Conservation (phyloP, 2,113 vertebrate species). For the zebrafish (Danio rerio) region GRCz12tu NC_133176.1:13893001-13893500, state of each 20-base stretch:
- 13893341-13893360: background rate
- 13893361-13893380: background rate
- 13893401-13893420: background rate
- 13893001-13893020: background rate
- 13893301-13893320: background rate
- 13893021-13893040: background rate
- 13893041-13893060: slow-evolving; percentile 10
- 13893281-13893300: background rate
- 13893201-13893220: background rate
- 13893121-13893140: slow-evolving; percentile 8
- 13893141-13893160: slow-evolving; percentile 27
- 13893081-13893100: slow-evolving; percentile 8
- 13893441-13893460: slow-evolving; percentile 37
- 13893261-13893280: background rate
- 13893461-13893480: slow-evolving; percentile 22
- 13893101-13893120: slow-evolving; percentile 10
- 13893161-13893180: background rate
- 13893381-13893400: background rate
- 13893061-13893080: slow-evolving; percentile 13
- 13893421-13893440: slow-evolving; percentile 16
- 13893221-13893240: background rate
- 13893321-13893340: slow-evolving; percentile 8
- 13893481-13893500: slow-evolving; percentile 32
- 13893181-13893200: slow-evolving; percentile 18
- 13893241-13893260: background rate